Conservation (phyloP, 2,797 vertebrate genomes). For the Lycodopsis pacificus region DNA sequence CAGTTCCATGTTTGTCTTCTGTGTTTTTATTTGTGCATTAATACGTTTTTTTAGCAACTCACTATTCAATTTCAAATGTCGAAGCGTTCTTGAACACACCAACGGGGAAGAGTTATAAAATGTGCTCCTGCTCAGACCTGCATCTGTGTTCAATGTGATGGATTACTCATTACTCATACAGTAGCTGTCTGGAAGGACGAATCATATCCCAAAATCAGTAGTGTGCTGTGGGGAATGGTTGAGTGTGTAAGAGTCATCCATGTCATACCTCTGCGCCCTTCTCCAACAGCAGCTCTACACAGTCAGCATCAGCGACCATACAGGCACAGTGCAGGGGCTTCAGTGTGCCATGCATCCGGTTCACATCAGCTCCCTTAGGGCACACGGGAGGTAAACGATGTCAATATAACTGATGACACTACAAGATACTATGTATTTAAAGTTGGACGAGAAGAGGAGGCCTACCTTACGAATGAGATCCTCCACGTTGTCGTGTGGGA, state of each 20-base stretch:
- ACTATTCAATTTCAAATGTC: not conserved
- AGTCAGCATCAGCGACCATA: slow-evolving; percentile 97
- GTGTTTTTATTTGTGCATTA: not conserved
- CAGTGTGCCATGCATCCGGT: slow-evolving; percentile 95
- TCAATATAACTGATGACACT: not conserved
- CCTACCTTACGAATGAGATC: slow-evolving; percentile 94
- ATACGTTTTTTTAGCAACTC: not conserved
- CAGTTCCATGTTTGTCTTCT: not conserved
- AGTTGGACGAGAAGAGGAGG: not conserved
- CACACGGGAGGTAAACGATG: not conserved
- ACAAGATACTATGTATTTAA: not conserved
- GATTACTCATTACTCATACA: not conserved
- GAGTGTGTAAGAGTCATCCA: not conserved
- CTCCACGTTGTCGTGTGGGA: slow-evolving; percentile 96
- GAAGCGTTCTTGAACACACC: not conserved
- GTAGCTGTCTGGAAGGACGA: not conserved
- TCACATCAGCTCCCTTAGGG: slow-evolving; percentile 94
- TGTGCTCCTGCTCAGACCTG: not conserved
- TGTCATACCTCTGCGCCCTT: slow-evolving; percentile 93
- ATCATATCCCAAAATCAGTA: not conserved
- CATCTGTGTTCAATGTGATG: not conserved
- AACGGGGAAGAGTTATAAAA: not conserved
- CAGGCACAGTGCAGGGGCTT: slow-evolving; percentile 98
- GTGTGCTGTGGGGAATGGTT: not conserved
- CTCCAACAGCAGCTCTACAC: slow-evolving; percentile 95